Percentiles rank a stretch among this genome's conserved stretches.
Conservation (phyloP, 2,888 invertebrate genomes). For the Criorhina ranunculi region DNA sequence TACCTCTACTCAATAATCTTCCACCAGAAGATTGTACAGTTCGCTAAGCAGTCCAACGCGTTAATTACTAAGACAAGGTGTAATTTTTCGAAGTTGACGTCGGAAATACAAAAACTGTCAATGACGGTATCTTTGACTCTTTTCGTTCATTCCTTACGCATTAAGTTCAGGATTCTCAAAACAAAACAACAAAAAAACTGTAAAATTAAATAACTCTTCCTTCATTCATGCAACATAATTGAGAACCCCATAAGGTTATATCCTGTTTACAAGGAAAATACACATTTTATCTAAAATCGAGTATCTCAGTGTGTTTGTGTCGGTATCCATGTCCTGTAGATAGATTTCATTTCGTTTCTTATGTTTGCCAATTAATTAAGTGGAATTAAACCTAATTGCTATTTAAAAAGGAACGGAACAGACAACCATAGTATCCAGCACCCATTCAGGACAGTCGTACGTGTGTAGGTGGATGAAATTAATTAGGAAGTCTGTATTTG, state of each 20-base stretch:
- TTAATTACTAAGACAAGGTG: too few relatives aligned
- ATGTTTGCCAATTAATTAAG: constrained; percentile 71
- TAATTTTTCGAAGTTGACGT: too few relatives aligned
- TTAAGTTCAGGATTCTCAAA: too few relatives aligned
- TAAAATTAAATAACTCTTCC: too few relatives aligned
- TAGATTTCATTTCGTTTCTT: constrained; percentile 60
- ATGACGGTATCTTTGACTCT: too few relatives aligned
- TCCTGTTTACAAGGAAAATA: constrained; percentile 9
- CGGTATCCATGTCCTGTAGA: constrained; percentile 1
- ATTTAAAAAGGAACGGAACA: constrained; percentile 61
- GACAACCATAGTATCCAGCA: background rate
- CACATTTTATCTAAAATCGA: constrained; percentile 5
- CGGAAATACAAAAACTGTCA: too few relatives aligned
- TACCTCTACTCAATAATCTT: too few relatives aligned
- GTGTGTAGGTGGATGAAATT: constrained; percentile 56
- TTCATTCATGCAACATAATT: too few relatives aligned
- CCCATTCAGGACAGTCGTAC: background rate
- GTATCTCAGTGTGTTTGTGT: background rate
- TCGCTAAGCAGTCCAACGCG: too few relatives aligned
- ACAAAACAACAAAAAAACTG: too few relatives aligned
- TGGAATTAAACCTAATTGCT: constrained; percentile 73
- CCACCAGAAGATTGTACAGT: too few relatives aligned
- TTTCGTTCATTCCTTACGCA: too few relatives aligned
- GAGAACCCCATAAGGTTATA: background rate
- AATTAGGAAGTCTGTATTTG: constrained; percentile 67